phyloP scores from a whole-genome alignment of 2,797 vertebrate genomes.

The Mormyrops attenuatus region DNA sequence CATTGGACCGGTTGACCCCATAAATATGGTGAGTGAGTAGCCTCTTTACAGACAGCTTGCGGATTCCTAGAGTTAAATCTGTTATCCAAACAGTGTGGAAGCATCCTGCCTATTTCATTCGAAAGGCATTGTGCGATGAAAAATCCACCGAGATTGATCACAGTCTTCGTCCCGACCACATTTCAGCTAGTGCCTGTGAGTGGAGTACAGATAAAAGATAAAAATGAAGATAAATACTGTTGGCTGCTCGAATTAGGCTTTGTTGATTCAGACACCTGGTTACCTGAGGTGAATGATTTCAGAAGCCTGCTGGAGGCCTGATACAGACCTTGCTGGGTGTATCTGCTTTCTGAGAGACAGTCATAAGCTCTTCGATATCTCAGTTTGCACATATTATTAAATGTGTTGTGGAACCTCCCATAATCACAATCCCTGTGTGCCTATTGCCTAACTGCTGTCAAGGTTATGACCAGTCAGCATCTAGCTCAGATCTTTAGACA shows the following conservation, averaged over 20 bases:
- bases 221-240: background rate
- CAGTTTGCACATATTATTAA: background rate
- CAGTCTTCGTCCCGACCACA: background rate
- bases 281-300: background rate
- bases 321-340: background rate
- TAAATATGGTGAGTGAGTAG: constrained; percentile 86
- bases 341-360: background rate
- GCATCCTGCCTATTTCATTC: background rate
- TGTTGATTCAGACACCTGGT: background rate
- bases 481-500: background rate
- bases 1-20: constrained; percentile 92
- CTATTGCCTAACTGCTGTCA: background rate
- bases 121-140: background rate
- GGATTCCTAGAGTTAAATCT: background rate
- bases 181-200: background rate
- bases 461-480: background rate
- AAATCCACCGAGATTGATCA: background rate
- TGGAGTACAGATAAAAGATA: background rate
- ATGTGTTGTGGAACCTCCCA: background rate
- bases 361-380: background rate
- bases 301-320: background rate
- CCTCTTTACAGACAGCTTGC: background rate
- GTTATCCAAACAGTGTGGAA: background rate
- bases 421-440: background rate
- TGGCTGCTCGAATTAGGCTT: background rate